Conservation (phyloP, 2,797 vertebrate genomes). For the Chiropotes sagulatus region DNA sequence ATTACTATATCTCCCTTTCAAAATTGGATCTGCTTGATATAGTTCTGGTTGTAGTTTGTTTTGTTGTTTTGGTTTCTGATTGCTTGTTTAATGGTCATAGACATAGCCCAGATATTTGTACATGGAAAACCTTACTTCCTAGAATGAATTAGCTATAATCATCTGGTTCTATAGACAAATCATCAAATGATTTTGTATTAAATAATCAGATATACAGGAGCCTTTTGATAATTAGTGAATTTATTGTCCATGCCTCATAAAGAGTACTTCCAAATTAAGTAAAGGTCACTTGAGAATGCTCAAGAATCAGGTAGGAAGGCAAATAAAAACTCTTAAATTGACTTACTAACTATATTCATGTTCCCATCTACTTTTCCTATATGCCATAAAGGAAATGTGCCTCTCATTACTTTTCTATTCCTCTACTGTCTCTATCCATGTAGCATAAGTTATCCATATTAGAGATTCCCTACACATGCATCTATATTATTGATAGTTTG, state of each 20-base stretch:
- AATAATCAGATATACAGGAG: background rate
- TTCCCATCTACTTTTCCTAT: background rate
- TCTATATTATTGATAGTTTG: background rate
- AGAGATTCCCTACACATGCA: background rate
- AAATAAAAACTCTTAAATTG: background rate
- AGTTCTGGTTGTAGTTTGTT: background rate
- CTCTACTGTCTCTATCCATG: background rate
- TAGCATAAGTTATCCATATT: background rate
- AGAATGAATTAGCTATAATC: background rate
- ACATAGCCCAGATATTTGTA: background rate
- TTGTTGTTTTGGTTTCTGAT: background rate
- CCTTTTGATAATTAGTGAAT: background rate
- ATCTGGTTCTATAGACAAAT: background rate
- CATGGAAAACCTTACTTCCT: slow-evolving; percentile 15
- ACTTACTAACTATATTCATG: background rate
- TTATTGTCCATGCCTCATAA: background rate
- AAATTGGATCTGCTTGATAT: background rate
- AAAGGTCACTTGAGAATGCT: background rate
- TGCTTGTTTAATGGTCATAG: background rate
- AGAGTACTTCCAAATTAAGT: slow-evolving; percentile 5
- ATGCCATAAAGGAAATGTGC: slow-evolving; percentile 14
- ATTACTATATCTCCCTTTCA: background rate
- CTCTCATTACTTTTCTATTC: background rate
- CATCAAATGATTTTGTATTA: slow-evolving; percentile 13
- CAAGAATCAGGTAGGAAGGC: background rate